These are phyloP conservation scores for Pagrus major DNA, from an alignment of 2,113 vertebrate species.

Conservation along the genomic window DNA sequence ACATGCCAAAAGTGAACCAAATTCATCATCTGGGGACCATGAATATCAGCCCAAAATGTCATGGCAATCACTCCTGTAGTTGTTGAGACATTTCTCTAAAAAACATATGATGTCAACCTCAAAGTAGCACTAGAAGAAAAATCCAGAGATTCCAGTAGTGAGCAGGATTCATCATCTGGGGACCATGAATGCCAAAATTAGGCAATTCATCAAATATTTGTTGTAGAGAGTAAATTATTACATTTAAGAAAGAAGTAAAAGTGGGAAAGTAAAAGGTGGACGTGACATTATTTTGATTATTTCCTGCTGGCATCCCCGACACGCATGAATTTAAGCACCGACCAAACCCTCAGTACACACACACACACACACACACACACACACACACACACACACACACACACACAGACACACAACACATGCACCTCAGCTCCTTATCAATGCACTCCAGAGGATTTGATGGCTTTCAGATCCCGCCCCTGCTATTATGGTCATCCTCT, in stretches of 20 bases:
- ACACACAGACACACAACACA: neutral
- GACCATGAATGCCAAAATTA: no score
- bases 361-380: neutral
- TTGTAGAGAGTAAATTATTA: neutral
- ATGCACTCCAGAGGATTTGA: constrained; percentile 81
- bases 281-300: constrained; percentile 3
- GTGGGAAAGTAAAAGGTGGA: neutral
- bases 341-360: constrained; percentile 23
- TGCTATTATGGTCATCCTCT: constrained; percentile 80
- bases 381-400: neutral
- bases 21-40: no score
- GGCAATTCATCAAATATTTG: no score
- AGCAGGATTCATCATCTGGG: no score
- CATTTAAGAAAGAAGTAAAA: neutral
- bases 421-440: constrained; percentile 75
- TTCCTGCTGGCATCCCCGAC: neutral
- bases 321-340: constrained; percentile 18
- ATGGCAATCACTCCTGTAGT: no score
- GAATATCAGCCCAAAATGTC: no score
- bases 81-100: no score
- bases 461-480: constrained; percentile 71
- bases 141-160: no score
- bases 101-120: no score
- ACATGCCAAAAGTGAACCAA: no score
- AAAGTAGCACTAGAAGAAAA: no score